Conservation (phyloP, 2,888 invertebrate genomes). For the Drosophila emarginata region DNA sequence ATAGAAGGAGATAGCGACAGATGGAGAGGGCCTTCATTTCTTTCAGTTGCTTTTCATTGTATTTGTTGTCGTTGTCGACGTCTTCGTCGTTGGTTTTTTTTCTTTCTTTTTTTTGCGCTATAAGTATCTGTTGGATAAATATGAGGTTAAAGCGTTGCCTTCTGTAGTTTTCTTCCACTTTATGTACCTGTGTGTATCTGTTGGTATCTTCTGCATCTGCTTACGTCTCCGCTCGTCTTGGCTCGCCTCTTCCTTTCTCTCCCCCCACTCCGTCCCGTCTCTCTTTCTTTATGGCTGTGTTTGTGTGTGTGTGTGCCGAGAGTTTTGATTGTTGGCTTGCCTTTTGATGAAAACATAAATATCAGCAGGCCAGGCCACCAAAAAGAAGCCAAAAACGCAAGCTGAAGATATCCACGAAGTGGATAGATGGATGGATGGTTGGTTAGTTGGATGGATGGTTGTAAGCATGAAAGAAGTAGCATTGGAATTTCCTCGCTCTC, state of each 20-base stretch:
- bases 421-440: conserved; percentile 30
- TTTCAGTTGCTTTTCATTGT: conserved; percentile 43
- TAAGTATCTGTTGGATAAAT: conserved; percentile 81
- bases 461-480: conserved; percentile 5
- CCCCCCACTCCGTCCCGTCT: not conserved
- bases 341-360: conserved; percentile 78
- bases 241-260: not conserved
- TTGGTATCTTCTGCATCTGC: conserved; percentile 59
- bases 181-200: conserved; percentile 42
- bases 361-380: conserved; percentile 57
- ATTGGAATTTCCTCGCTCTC: conserved; percentile 18
- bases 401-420: conserved; percentile 45
- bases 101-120: conserved; percentile 60
- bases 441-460: conserved; percentile 23
- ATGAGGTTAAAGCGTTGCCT: conserved; percentile 82
- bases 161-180: conserved; percentile 54
- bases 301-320: conserved; percentile 19
- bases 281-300: not conserved
- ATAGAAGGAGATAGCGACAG: conserved; percentile 5
- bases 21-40: conserved; percentile 58
- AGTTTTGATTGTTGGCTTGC: conserved; percentile 75
- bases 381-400: conserved; percentile 38
- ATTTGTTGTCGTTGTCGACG: conserved; percentile 59
- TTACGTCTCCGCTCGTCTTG: conserved; percentile 32
- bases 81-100: conserved; percentile 54